Base-by-base conservation (phyloP, 2,888 invertebrate genomes). In the Athripsodes cinereus region DNA sequence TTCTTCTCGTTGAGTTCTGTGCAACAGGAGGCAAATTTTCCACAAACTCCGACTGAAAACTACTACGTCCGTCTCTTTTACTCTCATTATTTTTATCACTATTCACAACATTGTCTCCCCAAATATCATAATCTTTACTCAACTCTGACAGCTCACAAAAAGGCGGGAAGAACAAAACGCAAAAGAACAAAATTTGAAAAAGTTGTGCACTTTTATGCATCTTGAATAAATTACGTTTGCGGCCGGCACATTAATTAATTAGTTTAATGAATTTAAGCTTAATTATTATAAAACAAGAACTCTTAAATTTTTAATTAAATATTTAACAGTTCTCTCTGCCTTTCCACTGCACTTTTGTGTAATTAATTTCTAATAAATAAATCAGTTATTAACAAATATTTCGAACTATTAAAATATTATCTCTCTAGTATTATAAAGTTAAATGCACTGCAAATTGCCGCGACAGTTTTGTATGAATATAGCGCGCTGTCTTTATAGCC, bases 91-190 rank as follows among this genome's bases (percentile, higher is more conserved):
- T 13, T 16, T 48, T 48, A 6, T 5, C 16, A 53, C 16, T 47
- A 16, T 40, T 13, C 2, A 40, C 13, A n/a, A 52, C 31, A 54
- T 51, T 54, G 35, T 60, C 60, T 16, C 57, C 55, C 62, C 62
- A 62, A 34, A 62, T 62, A 26, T 62, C 60, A 21, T 62, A 60
- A 53, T 55, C 47, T 21, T 53, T 53, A n/a, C 21, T 16, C 5
- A 52, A 34, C 1, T 47, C 20, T 16, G 52, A 46, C 16, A 51
- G 21, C 3, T 55, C 55, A 40, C 55, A 55, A 47, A 59, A 50
- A 8, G 56, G 59, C 53, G 59, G 50, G 50, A 59, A 59, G 56
- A 56, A 53, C 16, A 56, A 50, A n/a, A 52, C 31, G 22, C 31
- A 53, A 44, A 22, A 48, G 19, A 57, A 34, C 26, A 16, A 57